Evolutionary conservation across 2,797 vertebrate species (phyloP).

Genomic region (Emydoidea blandingii): DNA sequence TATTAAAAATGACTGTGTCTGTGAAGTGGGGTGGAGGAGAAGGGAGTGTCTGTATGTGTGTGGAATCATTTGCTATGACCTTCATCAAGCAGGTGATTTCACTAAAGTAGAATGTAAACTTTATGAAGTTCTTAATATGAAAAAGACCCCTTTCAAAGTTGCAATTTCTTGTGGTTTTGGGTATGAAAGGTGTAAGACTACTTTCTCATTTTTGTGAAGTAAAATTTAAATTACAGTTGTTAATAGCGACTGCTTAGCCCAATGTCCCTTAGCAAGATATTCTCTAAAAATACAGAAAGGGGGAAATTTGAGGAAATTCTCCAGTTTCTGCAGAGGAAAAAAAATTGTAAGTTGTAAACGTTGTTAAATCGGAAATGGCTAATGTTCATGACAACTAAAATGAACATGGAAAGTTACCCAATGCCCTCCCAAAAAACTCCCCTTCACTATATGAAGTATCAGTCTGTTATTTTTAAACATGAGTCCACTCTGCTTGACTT

Average conservation of each 20-base stretch:
- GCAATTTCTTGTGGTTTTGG: neutral
- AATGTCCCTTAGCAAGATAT: neutral
- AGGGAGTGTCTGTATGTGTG: neutral
- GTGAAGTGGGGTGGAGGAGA: neutral
- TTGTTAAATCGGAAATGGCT: neutral
- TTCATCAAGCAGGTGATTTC: neutral
- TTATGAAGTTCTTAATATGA: neutral
- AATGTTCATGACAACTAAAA: constrained; percentile 5
- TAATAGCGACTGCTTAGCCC: neutral
- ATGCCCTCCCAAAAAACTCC: neutral
- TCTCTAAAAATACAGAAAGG: neutral
- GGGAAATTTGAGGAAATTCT: neutral
- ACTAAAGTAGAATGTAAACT: neutral
- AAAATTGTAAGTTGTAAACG: neutral
- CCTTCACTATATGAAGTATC: neutral
- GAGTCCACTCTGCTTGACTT: neutral
- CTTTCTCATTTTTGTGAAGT: neutral
- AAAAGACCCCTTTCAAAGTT: neutral
- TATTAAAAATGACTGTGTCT: neutral
- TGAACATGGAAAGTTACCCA: neutral
- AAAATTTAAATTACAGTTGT: neutral
- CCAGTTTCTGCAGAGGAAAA: neutral
- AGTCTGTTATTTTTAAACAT: neutral
- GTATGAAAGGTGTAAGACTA: rapidly evolving
- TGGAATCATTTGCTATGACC: neutral